Evolutionary conservation across 2,888 invertebrate genomes (phyloP).

Genomic region (Noctua janthina): DNA sequence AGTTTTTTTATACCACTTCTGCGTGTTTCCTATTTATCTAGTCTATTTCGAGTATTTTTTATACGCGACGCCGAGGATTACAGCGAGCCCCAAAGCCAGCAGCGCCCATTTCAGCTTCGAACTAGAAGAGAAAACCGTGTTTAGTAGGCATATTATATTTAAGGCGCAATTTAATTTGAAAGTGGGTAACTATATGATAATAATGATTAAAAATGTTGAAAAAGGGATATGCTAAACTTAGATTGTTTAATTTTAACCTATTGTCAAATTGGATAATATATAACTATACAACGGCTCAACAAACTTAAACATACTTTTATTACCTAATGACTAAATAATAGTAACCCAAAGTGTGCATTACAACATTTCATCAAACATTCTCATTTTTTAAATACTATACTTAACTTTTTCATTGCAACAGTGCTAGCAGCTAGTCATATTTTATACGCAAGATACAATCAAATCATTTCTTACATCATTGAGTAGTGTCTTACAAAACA

Average conservation of each 20-base stretch:
- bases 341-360: neutral
- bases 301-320: neutral
- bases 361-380: neutral
- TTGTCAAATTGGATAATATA: neutral
- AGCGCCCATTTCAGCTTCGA: conserved; percentile 78
- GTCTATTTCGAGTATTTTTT: conserved; percentile 73
- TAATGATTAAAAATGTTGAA: neutral
- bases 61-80: conserved; percentile 75
- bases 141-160: neutral
- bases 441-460: neutral
- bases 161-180: neutral
- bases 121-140: conserved; percentile 62
- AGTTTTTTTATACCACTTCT: conserved; percentile 60
- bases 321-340: neutral
- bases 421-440: neutral
- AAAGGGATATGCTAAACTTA: neutral
- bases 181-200: conserved; percentile 9
- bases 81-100: conserved; percentile 77
- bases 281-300: neutral
- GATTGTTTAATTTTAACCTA: neutral
- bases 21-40: conserved; percentile 38
- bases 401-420: conserved; percentile 1
- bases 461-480: conserved; percentile 12
- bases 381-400: neutral
- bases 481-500: conserved; percentile 4